Evolutionary conservation across 1,140 invertebrate genomes (phyloP), one percentile per base, ranked within the genome.

Genomic region (Drosophila virilis): DNA sequence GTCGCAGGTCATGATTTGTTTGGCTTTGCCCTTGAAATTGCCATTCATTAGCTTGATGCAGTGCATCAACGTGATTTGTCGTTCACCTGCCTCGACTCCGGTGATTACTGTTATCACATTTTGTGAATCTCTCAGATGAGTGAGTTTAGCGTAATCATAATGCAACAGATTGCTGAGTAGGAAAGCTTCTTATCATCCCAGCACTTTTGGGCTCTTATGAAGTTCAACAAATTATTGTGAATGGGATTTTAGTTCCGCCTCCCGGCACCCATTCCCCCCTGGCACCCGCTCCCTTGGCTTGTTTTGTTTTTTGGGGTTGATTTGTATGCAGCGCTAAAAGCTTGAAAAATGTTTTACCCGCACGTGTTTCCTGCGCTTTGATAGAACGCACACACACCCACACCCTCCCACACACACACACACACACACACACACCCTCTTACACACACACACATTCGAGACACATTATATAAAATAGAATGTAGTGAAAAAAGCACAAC

Each of bases 261-360:
- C 12, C n/a, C 8, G 33, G 7, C 9, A 7, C 3, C 17, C 3
- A 3, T n/a, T n/a, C 43, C 22, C 5, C 13, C 40, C 32, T 2
- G 8, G 8, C 2, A 2, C 45, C 43, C 13, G 0, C 3, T 46
- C 43, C 8, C 2, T 38, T 13, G 33, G 1, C 37, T 61, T 64
- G 9, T 76, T 67, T 71, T 65, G 58, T 59, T 74, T 74, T 88
- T 88, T 42, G 77, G 85, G 84, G 84, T 85, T 89, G 85, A 89
- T 89, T 89, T 90, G 84, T 89, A 89, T 89, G 84, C 84, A 89
- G 84, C 80, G 84, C 80, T 89, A 89, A 89, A 89, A 89, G 84
- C 84, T 90, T 89, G 85, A 89, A 89, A 88, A 89, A 89, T 89
- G 84, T 90, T 89, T 88, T 78, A 75, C 78, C 85, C 84, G 85